phyloP scores from a whole-genome alignment of 2,888 invertebrate species.

The Lepidonotus clava region DNA sequence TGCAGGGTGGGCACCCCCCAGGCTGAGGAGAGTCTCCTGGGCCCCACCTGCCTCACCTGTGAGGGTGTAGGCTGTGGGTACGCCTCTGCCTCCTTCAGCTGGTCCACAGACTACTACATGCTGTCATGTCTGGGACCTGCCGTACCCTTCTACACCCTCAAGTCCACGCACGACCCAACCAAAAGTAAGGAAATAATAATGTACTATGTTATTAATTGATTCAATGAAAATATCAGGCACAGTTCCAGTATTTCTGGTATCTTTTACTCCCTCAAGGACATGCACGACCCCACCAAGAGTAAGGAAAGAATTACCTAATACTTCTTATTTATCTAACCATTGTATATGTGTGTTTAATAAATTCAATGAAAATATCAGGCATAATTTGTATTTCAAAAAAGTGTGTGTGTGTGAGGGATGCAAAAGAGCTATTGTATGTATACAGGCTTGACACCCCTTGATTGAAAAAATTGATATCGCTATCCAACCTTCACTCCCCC shows the following conservation, averaged over 20 bases:
- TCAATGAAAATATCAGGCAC: too few relatives aligned
- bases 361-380: too few relatives aligned
- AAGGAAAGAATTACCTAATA: not conserved
- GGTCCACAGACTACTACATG: slow-evolving; percentile 55
- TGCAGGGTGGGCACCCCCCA: slow-evolving; percentile 51
- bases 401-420: too few relatives aligned
- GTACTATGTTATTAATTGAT: too few relatives aligned
- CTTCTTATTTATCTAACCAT: not conserved
- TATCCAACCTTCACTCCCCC: too few relatives aligned
- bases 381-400: too few relatives aligned
- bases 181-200: slow-evolving; percentile 28
- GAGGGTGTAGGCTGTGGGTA: not conserved
- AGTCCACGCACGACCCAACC: not conserved
- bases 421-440: too few relatives aligned
- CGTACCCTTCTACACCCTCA: slow-evolving; percentile 59
- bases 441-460: too few relatives aligned
- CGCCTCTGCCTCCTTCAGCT: slow-evolving; percentile 48
- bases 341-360: not conserved
- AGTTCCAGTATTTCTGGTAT: too few relatives aligned
- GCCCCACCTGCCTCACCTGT: slow-evolving; percentile 49
- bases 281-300: too few relatives aligned
- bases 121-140: slow-evolving; percentile 61
- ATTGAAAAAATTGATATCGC: too few relatives aligned
- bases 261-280: too few relatives aligned
- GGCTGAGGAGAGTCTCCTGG: not conserved